Evolutionary conservation across 2,797 vertebrate species (phyloP), one percentile per base, ranked within the genome.

Genomic region (Sebastes goodei): DNA sequence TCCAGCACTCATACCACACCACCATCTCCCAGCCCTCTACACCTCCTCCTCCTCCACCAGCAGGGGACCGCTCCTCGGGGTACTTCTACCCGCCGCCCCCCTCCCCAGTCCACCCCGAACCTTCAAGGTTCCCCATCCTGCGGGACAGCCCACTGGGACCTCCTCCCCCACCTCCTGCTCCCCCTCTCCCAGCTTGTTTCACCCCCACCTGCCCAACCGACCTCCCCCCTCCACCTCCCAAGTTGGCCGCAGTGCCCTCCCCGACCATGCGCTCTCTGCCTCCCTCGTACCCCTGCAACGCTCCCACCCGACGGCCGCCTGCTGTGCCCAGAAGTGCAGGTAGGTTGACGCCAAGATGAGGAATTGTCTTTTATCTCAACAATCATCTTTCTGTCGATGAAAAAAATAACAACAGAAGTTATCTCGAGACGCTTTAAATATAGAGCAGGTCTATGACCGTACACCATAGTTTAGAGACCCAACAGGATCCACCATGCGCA

Each of bases 181-280:
- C 95, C 0, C 95, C 95, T 0, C 94, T 94, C 0, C 93, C 93
- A 1, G 38, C 77, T 42, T 93, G 91, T 32, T 91, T 92, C 64
- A 86, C 84, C 15, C 89, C 92, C 15, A 94, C 55, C 53, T 93
- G 92, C 66, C 87, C 93, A 0, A 85, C 96, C 67, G 79, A 85
- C 21, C 92, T 95, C 0, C 93, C 90, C 0, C 94, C 95, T 57
- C 76, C 93, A 5, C 95, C 95, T 1, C 96, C 96, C 70, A 97
- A 97, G 73, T 80, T 93, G 2, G 93, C 96, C 2, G 89, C 95
- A 23, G 70, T 95, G 86, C 94, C 95, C 38, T 91, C 93, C 0
- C 92, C 95, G 4, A 29, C 94, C 60, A 91, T 94, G 61, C 97
- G 96, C 81, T 87, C 95, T 0, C 93, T 97, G 56, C 95, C 95